phyloP scores from a whole-genome alignment of 1,140 invertebrate species.

The Ectropis grisescens region DNA sequence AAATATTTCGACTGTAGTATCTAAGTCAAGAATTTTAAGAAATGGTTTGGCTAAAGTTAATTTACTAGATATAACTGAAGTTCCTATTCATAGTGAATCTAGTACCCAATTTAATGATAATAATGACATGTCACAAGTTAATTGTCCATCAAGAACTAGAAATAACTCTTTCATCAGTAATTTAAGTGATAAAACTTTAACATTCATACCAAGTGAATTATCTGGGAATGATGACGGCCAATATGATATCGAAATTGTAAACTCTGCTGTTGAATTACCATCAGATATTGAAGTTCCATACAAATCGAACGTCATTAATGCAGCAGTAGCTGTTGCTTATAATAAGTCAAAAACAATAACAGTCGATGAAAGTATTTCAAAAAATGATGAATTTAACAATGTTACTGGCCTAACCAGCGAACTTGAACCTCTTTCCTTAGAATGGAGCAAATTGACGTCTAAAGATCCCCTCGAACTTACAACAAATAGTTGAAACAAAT shows the following conservation, averaged over 20 bases:
- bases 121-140: conserved; percentile 3
- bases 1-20: conserved; percentile 18
- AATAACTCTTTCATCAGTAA: conserved; percentile 14
- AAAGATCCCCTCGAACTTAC: too few relatives aligned
- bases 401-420: too few relatives aligned
- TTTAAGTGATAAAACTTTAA: conserved; percentile 22
- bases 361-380: not conserved
- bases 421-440: too few relatives aligned
- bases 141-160: conserved; percentile 5
- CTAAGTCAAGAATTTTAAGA: conserved; percentile 15
- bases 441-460: too few relatives aligned
- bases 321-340: conserved; percentile 24
- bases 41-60: conserved; percentile 25
- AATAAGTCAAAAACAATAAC: conserved; percentile 12
- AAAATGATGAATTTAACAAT: too few relatives aligned
- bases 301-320: conserved; percentile 26
- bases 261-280: too few relatives aligned
- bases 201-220: conserved; percentile 6
- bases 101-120: conserved; percentile 1
- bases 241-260: conserved; percentile 4
- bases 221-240: conserved; percentile 12
- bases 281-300: conserved; percentile 9
- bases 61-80: conserved; percentile 11
- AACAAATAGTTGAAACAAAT: too few relatives aligned
- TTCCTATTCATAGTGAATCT: not conserved